phyloP scores from a whole-genome alignment of 2,797 vertebrate genomes.

The Myotis pilosus region DNA sequence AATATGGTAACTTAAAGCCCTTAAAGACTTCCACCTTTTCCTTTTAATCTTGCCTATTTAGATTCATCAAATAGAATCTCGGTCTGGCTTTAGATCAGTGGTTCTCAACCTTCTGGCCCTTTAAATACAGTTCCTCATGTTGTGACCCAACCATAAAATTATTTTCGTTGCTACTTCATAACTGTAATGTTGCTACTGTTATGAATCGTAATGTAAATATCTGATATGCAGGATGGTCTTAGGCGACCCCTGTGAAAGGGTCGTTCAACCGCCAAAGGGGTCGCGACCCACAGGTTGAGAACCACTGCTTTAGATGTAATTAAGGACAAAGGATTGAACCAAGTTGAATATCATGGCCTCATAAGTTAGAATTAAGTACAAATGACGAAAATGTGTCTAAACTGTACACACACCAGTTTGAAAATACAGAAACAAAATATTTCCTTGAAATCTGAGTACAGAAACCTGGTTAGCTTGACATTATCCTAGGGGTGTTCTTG shows the following conservation, averaged over 20 bases:
- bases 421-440: slow-evolving; percentile 6
- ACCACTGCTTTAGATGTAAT: neutral
- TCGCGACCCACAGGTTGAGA: too few species aligned
- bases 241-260: too few species aligned
- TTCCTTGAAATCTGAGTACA: neutral
- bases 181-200: too few species aligned
- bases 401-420: neutral
- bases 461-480: neutral
- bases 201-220: too few species aligned
- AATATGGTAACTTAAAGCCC: neutral
- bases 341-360: neutral
- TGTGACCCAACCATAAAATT: too few species aligned
- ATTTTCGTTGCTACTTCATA: too few species aligned
- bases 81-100: neutral
- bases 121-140: too few species aligned
- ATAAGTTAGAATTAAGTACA: neutral
- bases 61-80: slow-evolving; percentile 34
- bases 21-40: slow-evolving; percentile 14
- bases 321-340: slow-evolving; percentile 33
- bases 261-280: too few species aligned
- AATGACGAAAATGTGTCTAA: slow-evolving; percentile 44
- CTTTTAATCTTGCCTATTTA: slow-evolving; percentile 9
- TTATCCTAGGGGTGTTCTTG: neutral
- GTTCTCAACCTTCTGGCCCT: too few species aligned
- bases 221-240: too few species aligned